These are phyloP conservation scores for Aporophyla nigra DNA, from an alignment of 2,888 invertebrate genomes.

Conservation along the genomic window DNA sequence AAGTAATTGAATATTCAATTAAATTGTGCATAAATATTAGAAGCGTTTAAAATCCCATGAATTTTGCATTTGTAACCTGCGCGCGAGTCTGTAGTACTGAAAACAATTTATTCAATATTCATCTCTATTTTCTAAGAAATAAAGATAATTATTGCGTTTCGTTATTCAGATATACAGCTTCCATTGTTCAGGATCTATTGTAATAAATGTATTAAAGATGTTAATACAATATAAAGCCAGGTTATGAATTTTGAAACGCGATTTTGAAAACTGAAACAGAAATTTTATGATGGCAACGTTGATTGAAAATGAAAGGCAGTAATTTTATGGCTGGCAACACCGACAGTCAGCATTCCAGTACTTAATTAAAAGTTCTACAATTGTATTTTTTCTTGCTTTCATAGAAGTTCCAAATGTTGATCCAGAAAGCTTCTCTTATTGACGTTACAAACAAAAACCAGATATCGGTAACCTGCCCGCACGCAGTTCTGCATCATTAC, in stretches of 20 bases:
- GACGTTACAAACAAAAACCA: slow-evolving; percentile 11
- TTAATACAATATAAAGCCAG: slow-evolving; percentile 56
- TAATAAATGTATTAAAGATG: slow-evolving; percentile 59
- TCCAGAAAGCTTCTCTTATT: slow-evolving; percentile 18
- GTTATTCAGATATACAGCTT: slow-evolving; percentile 9
- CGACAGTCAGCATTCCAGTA: too few relatives aligned
- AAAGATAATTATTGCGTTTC: slow-evolving; percentile 17
- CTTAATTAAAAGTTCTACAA: background rate
- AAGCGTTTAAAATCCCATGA: slow-evolving; percentile 69
- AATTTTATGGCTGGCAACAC: slow-evolving; percentile 23
- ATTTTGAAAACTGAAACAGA: slow-evolving; percentile 38
- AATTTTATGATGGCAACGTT: slow-evolving; percentile 28
- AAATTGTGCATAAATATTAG: slow-evolving; percentile 72
- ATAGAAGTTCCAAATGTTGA: slow-evolving; percentile 12
- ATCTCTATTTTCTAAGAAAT: slow-evolving; percentile 13
- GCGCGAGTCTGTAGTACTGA: slow-evolving; percentile 30
- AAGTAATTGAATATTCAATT: slow-evolving; percentile 84
- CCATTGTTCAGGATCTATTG: slow-evolving; percentile 51
- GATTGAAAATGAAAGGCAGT: slow-evolving; percentile 27
- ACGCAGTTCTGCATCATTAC: slow-evolving; percentile 43
- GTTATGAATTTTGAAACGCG: slow-evolving; percentile 38
- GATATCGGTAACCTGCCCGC: slow-evolving; percentile 14
- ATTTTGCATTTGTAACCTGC: slow-evolving; percentile 60
- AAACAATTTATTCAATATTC: slow-evolving; percentile 31
- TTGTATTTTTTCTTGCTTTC: slow-evolving; percentile 7